These are phyloP conservation scores for Pteronotus mesoamericanus DNA, from an alignment of 2,797 vertebrate species.

Conservation along the genomic window DNA sequence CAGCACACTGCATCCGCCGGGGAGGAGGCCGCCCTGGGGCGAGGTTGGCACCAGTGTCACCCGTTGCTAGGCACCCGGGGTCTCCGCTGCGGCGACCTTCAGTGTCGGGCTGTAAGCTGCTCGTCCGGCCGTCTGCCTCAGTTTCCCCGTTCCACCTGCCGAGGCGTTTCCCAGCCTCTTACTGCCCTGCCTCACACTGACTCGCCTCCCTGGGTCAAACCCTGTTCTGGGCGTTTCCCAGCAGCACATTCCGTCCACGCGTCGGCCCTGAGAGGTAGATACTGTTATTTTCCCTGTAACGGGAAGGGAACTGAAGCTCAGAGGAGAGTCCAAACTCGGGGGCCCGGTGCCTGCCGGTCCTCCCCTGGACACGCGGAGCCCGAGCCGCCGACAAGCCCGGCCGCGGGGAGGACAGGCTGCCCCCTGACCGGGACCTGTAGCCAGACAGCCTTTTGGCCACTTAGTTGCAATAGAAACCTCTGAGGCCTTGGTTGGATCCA, in stretches of 20 bases:
- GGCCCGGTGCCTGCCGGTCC: fast-evolving
- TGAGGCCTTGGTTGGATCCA: not conserved
- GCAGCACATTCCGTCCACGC: too few species aligned
- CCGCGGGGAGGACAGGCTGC: not conserved
- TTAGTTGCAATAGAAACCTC: not conserved
- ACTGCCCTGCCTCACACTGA: not conserved
- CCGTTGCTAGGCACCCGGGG: not conserved
- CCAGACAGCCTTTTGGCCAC: not conserved
- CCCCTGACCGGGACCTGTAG: not conserved
- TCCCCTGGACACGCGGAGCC: fast-evolving
- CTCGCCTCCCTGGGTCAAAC: not conserved
- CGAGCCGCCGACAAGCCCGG: not conserved
- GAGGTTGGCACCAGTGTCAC: not conserved
- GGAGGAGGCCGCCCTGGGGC: not conserved
- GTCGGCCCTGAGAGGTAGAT: too few species aligned
- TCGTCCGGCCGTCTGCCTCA: not conserved
- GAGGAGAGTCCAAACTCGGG: not conserved
- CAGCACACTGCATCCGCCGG: too few species aligned
- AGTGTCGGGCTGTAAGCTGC: not conserved
- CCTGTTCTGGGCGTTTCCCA: not conserved
- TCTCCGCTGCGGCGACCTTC: not conserved
- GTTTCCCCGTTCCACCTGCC: not conserved
- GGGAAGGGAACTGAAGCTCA: not conserved
- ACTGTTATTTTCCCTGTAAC: not conserved
- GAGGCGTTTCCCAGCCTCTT: not conserved